Conservation (phyloP, 2,888 invertebrate species). For the Hydrotaea diabolus region DNA sequence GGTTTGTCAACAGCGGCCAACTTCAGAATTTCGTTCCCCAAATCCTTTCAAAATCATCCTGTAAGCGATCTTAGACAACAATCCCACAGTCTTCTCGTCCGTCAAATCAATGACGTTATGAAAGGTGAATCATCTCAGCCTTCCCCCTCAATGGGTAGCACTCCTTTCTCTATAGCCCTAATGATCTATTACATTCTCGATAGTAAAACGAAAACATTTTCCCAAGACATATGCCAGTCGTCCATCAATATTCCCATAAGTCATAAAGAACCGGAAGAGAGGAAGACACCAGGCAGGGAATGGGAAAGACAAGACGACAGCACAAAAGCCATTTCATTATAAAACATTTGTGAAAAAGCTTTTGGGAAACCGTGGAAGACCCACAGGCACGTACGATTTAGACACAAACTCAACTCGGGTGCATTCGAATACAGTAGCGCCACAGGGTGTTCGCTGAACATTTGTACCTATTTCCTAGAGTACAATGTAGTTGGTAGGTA, state of each 20-base stretch:
- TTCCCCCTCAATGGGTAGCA: too few species aligned
- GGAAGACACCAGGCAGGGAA: background rate
- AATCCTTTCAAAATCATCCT: too few species aligned
- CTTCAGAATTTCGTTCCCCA: too few species aligned
- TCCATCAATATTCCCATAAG: constrained; percentile 13
- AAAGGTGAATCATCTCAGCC: too few species aligned
- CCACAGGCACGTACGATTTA: background rate
- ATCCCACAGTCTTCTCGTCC: too few species aligned
- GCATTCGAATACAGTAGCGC: constrained; percentile 14
- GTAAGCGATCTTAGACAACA: too few species aligned
- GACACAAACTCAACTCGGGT: background rate
- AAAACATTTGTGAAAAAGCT: background rate
- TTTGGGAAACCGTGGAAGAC: background rate
- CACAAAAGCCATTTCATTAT: background rate
- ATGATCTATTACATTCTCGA: constrained; percentile 1
- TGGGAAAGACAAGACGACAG: background rate
- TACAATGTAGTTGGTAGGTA: background rate
- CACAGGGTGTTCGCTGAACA: background rate
- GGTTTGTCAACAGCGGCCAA: too few species aligned
- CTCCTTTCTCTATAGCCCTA: background rate
- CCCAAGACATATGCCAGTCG: constrained; percentile 13
- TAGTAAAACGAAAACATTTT: constrained; percentile 1
- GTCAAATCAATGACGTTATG: too few species aligned
- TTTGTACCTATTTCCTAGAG: background rate
- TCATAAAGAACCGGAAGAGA: constrained; percentile 21